phyloP scores from a whole-genome alignment of 2,113 vertebrate species.

The Saccopteryx leptura region DNA sequence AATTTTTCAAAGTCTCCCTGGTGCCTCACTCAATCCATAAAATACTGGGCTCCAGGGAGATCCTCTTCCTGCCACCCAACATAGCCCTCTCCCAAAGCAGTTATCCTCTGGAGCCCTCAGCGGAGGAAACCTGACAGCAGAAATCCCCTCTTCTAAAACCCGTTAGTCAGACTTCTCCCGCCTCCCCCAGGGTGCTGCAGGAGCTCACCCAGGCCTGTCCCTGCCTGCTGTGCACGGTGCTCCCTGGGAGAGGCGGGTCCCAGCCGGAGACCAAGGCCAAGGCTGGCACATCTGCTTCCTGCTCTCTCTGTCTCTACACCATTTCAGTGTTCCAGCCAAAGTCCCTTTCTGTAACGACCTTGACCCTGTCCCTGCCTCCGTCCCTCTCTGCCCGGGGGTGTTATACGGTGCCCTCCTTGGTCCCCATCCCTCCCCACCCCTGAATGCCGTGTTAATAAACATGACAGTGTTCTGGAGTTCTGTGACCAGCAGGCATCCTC shows the following conservation, averaged over 20 bases:
- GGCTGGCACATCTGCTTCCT: neutral
- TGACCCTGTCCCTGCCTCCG: neutral
- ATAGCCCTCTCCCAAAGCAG: neutral
- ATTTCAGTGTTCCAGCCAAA: neutral
- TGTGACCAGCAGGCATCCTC: neutral
- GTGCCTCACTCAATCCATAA: constrained; percentile 21
- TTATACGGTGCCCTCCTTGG: neutral
- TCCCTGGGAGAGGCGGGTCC: neutral
- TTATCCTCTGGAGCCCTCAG: neutral
- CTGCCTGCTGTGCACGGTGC: neutral
- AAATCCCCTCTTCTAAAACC: neutral
- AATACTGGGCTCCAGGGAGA: constrained; percentile 2
- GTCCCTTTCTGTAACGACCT: neutral
- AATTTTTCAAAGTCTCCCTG: neutral
- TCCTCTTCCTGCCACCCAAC: neutral
- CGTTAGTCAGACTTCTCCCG: neutral
- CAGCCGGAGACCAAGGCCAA: neutral
- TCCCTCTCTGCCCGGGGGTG: neutral
- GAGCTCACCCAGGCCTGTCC: neutral
- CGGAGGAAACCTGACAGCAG: neutral
- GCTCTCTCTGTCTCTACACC: neutral
- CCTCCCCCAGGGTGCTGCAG: neutral
- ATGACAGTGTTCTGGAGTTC: constrained; percentile 6
- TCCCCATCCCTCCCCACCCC: neutral
- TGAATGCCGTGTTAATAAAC: constrained; percentile 7